Evolutionary conservation across 2,113 vertebrate genomes (phyloP).

Genomic region (Rana temporaria): DNA sequence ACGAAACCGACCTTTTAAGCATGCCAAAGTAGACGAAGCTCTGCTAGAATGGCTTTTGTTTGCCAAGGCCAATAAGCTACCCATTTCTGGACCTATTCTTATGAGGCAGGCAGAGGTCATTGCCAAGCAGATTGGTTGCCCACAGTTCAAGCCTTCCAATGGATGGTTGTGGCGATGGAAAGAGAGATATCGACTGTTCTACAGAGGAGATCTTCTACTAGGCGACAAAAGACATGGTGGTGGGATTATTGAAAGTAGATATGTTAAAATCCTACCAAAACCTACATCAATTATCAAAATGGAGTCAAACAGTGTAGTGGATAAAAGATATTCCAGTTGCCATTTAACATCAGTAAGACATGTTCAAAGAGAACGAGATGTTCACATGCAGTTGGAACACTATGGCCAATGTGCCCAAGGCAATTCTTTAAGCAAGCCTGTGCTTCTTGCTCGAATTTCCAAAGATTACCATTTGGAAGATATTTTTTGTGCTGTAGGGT

Average conservation of each 20-base stretch:
- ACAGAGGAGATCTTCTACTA: constrained; percentile 45
- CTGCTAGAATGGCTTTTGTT: constrained; percentile 54
- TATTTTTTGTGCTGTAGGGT: constrained; percentile 45
- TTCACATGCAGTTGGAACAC: background rate
- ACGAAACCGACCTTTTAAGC: constrained; percentile 50
- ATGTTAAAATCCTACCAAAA: constrained; percentile 25
- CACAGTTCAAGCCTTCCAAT: constrained; percentile 54
- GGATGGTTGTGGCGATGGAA: constrained; percentile 58
- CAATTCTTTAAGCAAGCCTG: background rate
- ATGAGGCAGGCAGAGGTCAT: constrained; percentile 48
- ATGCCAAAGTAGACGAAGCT: constrained; percentile 57
- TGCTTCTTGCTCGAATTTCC: constrained; percentile 30
- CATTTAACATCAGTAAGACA: background rate
- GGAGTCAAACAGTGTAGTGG: background rate
- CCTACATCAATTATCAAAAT: constrained; percentile 6
- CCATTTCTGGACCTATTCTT: constrained; percentile 53
- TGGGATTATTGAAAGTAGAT: background rate
- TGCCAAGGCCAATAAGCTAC: constrained; percentile 53
- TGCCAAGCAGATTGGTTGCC: constrained; percentile 50
- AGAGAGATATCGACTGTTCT: constrained; percentile 47
- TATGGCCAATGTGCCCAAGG: background rate
- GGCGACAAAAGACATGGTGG: constrained; percentile 6
- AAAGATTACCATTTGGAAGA: constrained; percentile 47
- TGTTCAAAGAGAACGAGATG: constrained; percentile 1
- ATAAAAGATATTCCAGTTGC: background rate